Base-by-base conservation (phyloP, 2,888 invertebrate genomes). In the Clitarchus hookeri region DNA sequence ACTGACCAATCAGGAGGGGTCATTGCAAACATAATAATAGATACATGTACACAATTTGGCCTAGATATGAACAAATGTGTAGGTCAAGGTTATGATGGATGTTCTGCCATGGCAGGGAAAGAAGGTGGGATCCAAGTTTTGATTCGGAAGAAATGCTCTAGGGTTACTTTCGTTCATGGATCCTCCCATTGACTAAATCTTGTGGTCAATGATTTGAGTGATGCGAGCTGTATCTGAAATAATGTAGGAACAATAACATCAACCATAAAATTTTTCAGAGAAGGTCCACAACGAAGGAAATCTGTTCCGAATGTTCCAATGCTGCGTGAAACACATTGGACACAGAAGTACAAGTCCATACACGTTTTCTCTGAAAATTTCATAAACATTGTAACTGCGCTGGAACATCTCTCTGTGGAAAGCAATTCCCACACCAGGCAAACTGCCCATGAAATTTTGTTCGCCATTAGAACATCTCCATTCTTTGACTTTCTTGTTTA, bases 61-160 rank as follows among this genome's bases (percentile, higher is more conserved):
- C 84, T 88, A 44, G 85, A 88, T 77, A 44, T 85, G 26, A 65
- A 87, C 84, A 88, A 88, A 85, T 87, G 87, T 79, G 86, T 89
- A 84, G 89, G 88, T 36, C 87, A 88, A 86, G 89, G 89, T 0
- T 89, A 88, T 88, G 89, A 89, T 87, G 89, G 88, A 27, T 89
- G 89, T 87, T 89, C 89, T 44, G 88, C 89, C n/a, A 89, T 88
- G 88, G 84, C 88, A 54, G 88, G 80, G 80, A 88, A 87, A 86
- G 84, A 85, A 26, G 87, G 87, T 44, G 89, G 88, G 44, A 88
- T 89, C 48, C 87, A 88, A 88, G 85, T 44, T 86, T 87, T 86
- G n/a, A 84, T 86, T 53, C 2, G 16, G 26, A 27, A 83, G 16
- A 86, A 48, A 53, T 53, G 44, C 44, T 8, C 16, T n/a, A 86